Base-by-base conservation (phyloP, 1,140 invertebrate species). In the Bombus ignitus region DNA sequence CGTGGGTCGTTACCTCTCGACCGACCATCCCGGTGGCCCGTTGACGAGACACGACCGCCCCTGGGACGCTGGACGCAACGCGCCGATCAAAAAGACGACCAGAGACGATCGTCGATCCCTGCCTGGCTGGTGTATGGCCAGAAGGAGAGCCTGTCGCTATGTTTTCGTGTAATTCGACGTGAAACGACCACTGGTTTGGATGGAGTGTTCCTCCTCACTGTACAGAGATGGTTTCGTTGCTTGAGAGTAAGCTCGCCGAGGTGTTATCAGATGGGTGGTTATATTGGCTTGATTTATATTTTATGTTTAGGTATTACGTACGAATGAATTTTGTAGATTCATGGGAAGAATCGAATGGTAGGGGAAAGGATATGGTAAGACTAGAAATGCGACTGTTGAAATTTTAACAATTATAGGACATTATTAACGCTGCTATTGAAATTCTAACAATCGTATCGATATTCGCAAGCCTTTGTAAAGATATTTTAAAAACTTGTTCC, bases 1-100 rank as follows among this genome's bases (percentile, higher is more conserved):
- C 70, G 78, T 83, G 73, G 88, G 88, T 89, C 89, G 88, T 90
- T 90, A 90, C 89, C 89, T 90, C 88, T 73, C 88, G 76, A 73
- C 75, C 86, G 25, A 18, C 83, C 88, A 86, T 70, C 88, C 70
- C 83, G 89, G 88, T 90, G 89, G 89, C 86, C 88, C 59, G 89
- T 88, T 90, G 89, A 90, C 89, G 88, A 90, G 89, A 90, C 89
- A 89, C 87, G 88, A 87, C 89, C 89, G 88, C 89, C 89, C 86
- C 83, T 90, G 86, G 75, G 66, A 89, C 77, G 79, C 65, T n/a
- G 39, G 76, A 76, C 81, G 81, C 81, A 83, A 76, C 81, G 81
- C 47, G 35, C 68, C 83, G 57, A 85, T 85, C 53, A 65, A 85
- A 85, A 80, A 84, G 66, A 85, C 53, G 66, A 80, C 15, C 37